Evolutionary conservation across 2,888 invertebrate species (phyloP).

Genomic region (Harpalus rufipes): DNA sequence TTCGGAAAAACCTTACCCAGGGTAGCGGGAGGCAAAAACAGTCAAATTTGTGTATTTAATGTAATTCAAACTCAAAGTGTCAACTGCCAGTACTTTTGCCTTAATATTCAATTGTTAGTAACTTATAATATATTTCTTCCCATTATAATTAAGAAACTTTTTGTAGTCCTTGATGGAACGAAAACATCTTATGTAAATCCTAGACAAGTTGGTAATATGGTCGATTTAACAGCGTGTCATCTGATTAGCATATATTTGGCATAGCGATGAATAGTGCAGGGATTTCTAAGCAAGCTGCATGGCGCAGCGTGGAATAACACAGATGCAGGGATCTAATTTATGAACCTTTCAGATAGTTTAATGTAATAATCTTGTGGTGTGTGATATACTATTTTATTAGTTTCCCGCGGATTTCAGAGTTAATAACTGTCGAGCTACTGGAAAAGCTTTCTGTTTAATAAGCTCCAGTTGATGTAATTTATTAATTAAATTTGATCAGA

Average conservation of each 20-base stretch:
- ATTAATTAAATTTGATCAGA: too few relatives aligned
- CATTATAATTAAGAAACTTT: too few relatives aligned
- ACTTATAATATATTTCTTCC: too few relatives aligned
- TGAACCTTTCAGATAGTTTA: slow-evolving; percentile 32
- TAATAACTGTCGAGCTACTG: slow-evolving; percentile 8
- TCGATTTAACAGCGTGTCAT: slow-evolving; percentile 16
- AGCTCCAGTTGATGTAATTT: too few relatives aligned
- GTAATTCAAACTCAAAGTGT: too few relatives aligned
- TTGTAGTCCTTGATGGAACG: slow-evolving; percentile 16
- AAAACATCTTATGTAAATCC: slow-evolving; percentile 62
- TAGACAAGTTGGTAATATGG: slow-evolving; percentile 10
- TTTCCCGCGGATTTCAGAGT: neutral
- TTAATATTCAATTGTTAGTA: too few relatives aligned
- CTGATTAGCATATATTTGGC: slow-evolving; percentile 59
- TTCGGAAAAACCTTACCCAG: too few relatives aligned
- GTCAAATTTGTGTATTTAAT: too few relatives aligned
- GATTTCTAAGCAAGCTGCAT: neutral
- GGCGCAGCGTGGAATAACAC: neutral
- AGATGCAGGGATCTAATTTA: slow-evolving; percentile 19
- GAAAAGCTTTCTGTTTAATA: neutral
- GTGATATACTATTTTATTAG: slow-evolving; percentile 32
- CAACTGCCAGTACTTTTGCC: too few relatives aligned
- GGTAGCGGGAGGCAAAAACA: too few relatives aligned
- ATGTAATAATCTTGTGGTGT: slow-evolving; percentile 17
- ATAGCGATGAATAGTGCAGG: neutral